Evolutionary conservation across 1,140 invertebrate species (phyloP), one percentile per base, ranked within the genome.

Genomic region (Grapholita molesta): DNA sequence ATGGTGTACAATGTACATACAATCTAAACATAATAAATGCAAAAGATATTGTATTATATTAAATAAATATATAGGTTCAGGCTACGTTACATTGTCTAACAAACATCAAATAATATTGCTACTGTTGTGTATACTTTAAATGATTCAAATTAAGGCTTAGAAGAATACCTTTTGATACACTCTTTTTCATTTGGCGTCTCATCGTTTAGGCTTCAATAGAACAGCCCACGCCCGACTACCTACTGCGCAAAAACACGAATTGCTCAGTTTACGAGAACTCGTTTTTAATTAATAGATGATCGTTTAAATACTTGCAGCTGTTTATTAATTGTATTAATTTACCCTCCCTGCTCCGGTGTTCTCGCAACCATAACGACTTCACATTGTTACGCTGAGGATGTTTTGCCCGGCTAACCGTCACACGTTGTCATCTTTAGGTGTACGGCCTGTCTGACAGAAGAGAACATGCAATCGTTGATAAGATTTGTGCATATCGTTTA

Each of bases 241-340:
- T 48, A 48, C 42, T 21, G 42, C 15, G 18, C 42, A 48, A 48
- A 48, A 48, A 48, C 42, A 21, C 6, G 42, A 48, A 38, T 48
- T 48, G 18, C 21, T 18, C 15, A 48, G 42, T 48, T 48, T 48
- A 48, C 42, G 18, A 48, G 42, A 48, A 48, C 42, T 48, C 18
- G 42, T 48, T 48, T 38, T 48, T 48, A 48, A 48, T 48, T 48
- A 48, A 48, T 21, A 48, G 42, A 21, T 21, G 18, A 48, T 48
- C 42, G 42, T 21, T 48, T 48, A 48, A 48, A 48, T 48, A 21
- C 42, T 7, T 38, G 42, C 42, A 48, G 42, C 42, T 48, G 42
- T 48, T 48, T 21, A 48, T 48, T 48, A 48, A 48, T 48, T 48
- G 42, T 48, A 48, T 48, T 48, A 48, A 48, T 48, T 48, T 48